These are phyloP conservation scores for Taphrorychus bicolor DNA, from an alignment of 2,888 invertebrate species.

Conservation along the genomic window DNA sequence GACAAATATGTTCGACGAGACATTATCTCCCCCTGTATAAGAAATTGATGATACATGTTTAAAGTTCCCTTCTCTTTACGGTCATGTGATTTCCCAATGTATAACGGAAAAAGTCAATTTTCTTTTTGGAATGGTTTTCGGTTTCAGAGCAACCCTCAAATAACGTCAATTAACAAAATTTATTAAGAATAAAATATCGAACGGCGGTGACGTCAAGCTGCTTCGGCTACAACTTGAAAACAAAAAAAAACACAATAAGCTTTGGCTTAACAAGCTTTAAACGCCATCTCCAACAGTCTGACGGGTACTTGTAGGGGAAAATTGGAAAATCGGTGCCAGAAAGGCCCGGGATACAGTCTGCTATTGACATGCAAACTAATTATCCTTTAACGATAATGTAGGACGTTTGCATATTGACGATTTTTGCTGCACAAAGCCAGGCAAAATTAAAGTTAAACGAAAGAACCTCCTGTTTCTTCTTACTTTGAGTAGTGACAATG, in stretches of 20 bases:
- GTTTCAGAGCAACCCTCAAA: too few relatives aligned
- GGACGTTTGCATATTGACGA: neutral
- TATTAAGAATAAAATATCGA: too few relatives aligned
- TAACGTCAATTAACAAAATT: too few relatives aligned
- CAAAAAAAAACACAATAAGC: neutral
- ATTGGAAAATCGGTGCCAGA: constrained; percentile 6
- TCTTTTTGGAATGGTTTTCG: too few relatives aligned
- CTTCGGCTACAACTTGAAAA: neutral
- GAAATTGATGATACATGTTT: neutral
- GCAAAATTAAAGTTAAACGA: neutral
- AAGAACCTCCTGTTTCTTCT: neutral
- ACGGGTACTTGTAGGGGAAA: neutral
- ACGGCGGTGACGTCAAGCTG: neutral
- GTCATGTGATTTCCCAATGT: too few relatives aligned
- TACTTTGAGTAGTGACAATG: too few relatives aligned
- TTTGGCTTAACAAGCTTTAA: neutral
- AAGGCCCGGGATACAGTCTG: neutral
- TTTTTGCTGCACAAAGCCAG: neutral
- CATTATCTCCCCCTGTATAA: neutral
- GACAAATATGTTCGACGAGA: constrained; percentile 30
- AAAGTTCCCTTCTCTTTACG: neutral
- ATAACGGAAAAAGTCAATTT: too few relatives aligned
- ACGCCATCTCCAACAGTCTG: neutral
- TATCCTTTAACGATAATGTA: neutral
- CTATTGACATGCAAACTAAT: constrained; percentile 4